Evolutionary conservation across 2,113 vertebrate species (phyloP).

Genomic region (Pterocles burchelli): DNA sequence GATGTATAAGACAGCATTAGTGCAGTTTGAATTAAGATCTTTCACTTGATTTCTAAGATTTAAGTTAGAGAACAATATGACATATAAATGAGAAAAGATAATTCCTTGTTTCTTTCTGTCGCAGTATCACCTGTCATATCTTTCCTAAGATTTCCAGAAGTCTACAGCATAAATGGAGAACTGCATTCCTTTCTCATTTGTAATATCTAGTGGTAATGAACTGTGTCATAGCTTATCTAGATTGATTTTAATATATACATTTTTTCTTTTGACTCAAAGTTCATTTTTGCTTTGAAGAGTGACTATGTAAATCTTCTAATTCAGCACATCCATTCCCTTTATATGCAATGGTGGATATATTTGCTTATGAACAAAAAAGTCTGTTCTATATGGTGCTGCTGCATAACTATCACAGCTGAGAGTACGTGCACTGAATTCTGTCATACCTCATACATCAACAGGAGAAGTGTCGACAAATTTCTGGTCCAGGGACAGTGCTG

Average conservation of each 20-base stretch:
- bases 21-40: constrained; percentile 13
- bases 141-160: constrained; percentile 14
- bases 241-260: neutral
- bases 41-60: neutral
- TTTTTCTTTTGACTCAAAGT: neutral
- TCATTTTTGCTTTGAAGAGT: neutral
- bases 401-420: neutral
- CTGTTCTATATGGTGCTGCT: neutral
- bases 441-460: constrained; percentile 24
- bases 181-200: neutral
- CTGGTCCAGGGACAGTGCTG: constrained; percentile 31
- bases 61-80: neutral
- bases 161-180: neutral
- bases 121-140: neutral
- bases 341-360: neutral
- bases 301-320: neutral
- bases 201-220: neutral
- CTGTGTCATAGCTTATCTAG: neutral
- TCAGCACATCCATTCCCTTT: neutral
- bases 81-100: neutral
- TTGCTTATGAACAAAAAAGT: neutral
- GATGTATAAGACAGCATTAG: neutral
- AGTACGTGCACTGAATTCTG: neutral
- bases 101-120: neutral
- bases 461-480: constrained; percentile 26